phyloP scores from a whole-genome alignment of 1,140 invertebrate genomes.

The Drosophila tropicalis region DNA sequence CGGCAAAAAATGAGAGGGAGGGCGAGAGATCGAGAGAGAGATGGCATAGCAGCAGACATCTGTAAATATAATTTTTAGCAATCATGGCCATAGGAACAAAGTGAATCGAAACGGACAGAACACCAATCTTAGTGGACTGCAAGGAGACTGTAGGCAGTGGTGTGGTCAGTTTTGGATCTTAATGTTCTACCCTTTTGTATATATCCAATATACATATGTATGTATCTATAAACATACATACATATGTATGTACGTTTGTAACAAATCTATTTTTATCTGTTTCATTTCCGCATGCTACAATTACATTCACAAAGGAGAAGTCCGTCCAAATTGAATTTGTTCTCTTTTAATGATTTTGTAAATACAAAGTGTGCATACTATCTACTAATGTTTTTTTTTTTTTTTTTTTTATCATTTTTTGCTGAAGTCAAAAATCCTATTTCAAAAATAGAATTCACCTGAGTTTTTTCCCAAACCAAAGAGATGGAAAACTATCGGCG shows the following conservation, averaged over 20 bases:
- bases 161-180: conserved; percentile 11
- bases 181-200: conserved; percentile 7
- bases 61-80: conserved; percentile 16
- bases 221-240: background rate
- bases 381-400: conserved; percentile 1
- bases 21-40: background rate
- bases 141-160: background rate
- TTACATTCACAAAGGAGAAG: background rate
- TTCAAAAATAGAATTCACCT: conserved; percentile 25
- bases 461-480: background rate
- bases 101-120: conserved; percentile 10
- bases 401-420: background rate
- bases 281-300: conserved; percentile 13
- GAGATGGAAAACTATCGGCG: background rate
- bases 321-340: background rate
- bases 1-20: background rate
- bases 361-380: conserved; percentile 10
- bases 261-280: conserved; percentile 21
- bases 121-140: conserved; percentile 7
- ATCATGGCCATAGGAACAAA: conserved; percentile 15
- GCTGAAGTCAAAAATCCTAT: conserved; percentile 5
- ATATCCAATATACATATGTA: background rate
- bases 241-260: conserved; percentile 4
- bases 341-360: conserved; percentile 18
- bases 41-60: conserved; percentile 18